Base-by-base conservation (phyloP, 2,888 invertebrate genomes). In the Volucella bombylans region DNA sequence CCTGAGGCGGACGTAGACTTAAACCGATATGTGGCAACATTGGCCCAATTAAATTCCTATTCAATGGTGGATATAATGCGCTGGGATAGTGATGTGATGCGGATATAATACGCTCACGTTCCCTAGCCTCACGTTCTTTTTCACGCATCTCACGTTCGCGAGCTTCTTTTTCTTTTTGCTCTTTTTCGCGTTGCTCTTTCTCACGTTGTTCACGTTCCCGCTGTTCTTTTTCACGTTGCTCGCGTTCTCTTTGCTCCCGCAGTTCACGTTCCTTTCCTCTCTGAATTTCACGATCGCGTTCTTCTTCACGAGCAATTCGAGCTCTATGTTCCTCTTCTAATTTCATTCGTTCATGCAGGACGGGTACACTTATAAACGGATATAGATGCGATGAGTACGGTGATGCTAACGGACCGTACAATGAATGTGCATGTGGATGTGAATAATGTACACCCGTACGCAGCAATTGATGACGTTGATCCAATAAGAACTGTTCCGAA, bases 401-500 rank as follows among this genome's bases (percentile, higher is more conserved):
- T 79, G 94, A 91, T 77, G 94, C 90, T 88, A 92, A 90, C 77
- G 91, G 91, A 2, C 90, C 90, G 86, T 92, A 92, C 23, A 93
- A 82, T 50, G 92, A 90, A 88, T 88, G 92, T 88, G 90, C 90
- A 90, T 90, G 93, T 79, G 94, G 94, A 93, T 91, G 94, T 89
- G 90, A 88, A 90, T 93, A 93, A 89, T 92, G 93, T 83, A 93
- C 94, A 88, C 94, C 93, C 87, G 94, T 93, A 88, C 97, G 94
- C 91, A 96, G 92, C 92, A 96, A 92, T 92, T 94, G 94, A 81
- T 93, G 92, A 88, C 96, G 93, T 90, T 90, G 92, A 87, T 98
- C 97, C 91, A 97, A 93, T 93, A 97, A 96, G 92, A 97, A 93
- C 89, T 97, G 97, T 92, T 98, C 97, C 90, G 92, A 92, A 90